These are phyloP conservation scores for Tetramorium parvispinum DNA, from an alignment of 1,140 invertebrate genomes.

Conservation along the genomic window DNA sequence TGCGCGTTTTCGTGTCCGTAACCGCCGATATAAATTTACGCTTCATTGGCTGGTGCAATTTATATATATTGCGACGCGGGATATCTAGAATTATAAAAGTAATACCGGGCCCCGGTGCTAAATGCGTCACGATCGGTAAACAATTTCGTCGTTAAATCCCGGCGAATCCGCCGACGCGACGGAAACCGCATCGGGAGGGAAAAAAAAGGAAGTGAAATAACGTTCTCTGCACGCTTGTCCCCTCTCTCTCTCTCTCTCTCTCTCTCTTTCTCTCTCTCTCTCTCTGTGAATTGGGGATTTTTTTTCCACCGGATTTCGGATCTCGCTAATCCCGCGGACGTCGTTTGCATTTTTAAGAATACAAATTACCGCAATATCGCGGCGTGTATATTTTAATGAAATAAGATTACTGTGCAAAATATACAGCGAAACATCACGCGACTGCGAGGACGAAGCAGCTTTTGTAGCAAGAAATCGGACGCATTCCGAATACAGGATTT, in stretches of 20 bases:
- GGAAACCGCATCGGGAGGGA: background rate
- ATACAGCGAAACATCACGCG: slow-evolving; percentile 20
- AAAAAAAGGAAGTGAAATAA: background rate
- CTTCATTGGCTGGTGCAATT: slow-evolving; percentile 31
- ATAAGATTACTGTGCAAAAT: slow-evolving; percentile 39
- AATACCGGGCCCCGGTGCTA: background rate
- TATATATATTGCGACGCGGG: background rate
- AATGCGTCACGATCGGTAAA: slow-evolving; percentile 19
- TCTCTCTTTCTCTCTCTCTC: no score
- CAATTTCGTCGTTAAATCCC: slow-evolving; percentile 13
- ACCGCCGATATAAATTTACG: slow-evolving; percentile 35
- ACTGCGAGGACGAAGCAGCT: background rate
- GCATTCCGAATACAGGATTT: slow-evolving; percentile 37
- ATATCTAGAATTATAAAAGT: slow-evolving; percentile 24
- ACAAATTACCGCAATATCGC: slow-evolving; percentile 41
- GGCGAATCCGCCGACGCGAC: background rate
- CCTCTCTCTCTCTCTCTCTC: no score
- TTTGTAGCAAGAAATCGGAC: slow-evolving; percentile 22
- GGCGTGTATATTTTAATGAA: slow-evolving; percentile 34
- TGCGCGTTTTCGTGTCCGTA: background rate
- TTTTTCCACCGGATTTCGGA: slow-evolving; percentile 5
- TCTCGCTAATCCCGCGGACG: slow-evolving; percentile 2
- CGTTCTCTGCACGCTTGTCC: background rate
- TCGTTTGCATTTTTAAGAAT: slow-evolving; percentile 49
- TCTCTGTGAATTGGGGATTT: background rate